phyloP scores from a whole-genome alignment of 2,113 vertebrate species.

The Isurus oxyrinchus region DNA sequence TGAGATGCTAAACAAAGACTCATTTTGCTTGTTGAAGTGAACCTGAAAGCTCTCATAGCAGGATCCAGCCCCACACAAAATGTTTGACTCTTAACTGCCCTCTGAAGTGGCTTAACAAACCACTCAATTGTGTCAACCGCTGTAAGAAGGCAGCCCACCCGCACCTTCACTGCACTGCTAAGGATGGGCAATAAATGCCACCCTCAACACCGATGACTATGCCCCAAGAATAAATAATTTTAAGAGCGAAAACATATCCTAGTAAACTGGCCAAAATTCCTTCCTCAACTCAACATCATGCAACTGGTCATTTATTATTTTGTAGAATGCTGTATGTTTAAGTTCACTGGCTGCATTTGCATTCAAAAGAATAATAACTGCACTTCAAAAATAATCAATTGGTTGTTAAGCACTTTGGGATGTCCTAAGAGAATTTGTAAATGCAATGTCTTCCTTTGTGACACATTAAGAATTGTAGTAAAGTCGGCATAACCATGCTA shows the following conservation, averaged over 20 bases:
- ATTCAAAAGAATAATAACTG: neutral
- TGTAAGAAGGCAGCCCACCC: neutral
- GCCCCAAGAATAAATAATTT: neutral
- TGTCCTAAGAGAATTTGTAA: neutral
- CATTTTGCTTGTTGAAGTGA: neutral
- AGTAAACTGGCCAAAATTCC: neutral
- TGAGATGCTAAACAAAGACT: neutral
- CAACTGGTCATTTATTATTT: neutral
- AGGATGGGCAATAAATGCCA: neutral
- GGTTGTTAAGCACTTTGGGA: neutral
- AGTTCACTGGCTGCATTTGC: neutral
- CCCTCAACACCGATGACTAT: neutral
- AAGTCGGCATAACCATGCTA: neutral
- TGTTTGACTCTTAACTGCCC: neutral
- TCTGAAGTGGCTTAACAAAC: neutral
- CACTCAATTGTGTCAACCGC: too few relatives aligned
- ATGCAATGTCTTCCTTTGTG: neutral
- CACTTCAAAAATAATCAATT: neutral
- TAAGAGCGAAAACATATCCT: neutral
- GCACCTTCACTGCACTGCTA: neutral
- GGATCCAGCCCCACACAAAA: neutral
- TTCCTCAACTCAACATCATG: neutral
- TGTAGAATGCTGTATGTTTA: neutral
- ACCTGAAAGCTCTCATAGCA: neutral
- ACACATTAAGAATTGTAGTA: neutral